These are phyloP conservation scores for Sakesphorus luctuosus DNA, from an alignment of 2,113 vertebrate species.

Conservation along the genomic window DNA sequence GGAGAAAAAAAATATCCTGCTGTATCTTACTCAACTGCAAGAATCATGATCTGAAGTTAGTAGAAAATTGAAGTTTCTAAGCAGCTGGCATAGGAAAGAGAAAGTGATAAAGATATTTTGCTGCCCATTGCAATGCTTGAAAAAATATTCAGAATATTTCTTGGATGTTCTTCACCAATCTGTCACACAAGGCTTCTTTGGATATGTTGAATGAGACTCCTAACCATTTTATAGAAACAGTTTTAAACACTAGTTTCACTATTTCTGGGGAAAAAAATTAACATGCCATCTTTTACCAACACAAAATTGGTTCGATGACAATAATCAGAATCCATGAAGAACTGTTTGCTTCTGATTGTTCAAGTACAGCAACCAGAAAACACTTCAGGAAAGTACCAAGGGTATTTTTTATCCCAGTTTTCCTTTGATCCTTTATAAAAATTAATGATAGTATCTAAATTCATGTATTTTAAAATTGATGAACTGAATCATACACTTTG, in stretches of 20 bases:
- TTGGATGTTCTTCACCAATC: neutral
- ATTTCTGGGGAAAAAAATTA: neutral
- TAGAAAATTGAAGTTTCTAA: neutral
- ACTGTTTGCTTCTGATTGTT: neutral
- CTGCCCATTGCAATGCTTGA: neutral
- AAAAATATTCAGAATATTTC: neutral
- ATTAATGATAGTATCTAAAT: neutral
- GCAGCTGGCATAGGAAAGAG: neutral
- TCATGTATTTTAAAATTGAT: neutral
- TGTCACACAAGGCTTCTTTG: neutral
- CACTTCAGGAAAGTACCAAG: neutral
- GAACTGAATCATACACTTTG: neutral
- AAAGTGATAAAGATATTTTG: neutral
- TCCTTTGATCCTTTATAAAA: neutral
- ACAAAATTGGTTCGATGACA: neutral
- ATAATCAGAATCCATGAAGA: neutral
- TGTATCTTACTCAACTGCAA: neutral
- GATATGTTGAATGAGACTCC: neutral
- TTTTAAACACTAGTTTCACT: neutral
- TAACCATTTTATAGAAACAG: neutral
- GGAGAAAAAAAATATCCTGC: rapidly evolving
- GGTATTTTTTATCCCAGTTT: neutral
- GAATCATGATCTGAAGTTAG: neutral
- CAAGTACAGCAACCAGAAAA: neutral
- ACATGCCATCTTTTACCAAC: neutral